Evolutionary conservation across 1,140 invertebrate species (phyloP).

Genomic region (Tetramorium simillimum): DNA sequence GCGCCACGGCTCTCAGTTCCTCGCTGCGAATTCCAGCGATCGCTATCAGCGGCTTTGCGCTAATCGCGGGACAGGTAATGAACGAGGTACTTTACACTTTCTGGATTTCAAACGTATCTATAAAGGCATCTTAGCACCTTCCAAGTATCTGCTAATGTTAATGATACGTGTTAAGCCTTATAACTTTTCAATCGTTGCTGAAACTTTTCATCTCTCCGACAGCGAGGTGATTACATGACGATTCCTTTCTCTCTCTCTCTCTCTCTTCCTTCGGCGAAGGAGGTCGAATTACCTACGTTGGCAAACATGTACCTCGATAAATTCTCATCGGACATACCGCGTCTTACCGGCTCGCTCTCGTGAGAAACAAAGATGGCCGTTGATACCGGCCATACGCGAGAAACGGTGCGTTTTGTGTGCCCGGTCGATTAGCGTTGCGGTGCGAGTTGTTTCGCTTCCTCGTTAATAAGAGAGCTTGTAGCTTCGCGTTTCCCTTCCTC

Average conservation of each 20-base stretch:
- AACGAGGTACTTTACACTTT: slow-evolving; percentile 1
- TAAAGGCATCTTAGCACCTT: background rate
- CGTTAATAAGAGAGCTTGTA: slow-evolving; percentile 83
- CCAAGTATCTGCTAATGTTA: slow-evolving; percentile 1
- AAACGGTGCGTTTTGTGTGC: slow-evolving; percentile 72
- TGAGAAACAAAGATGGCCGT: slow-evolving; percentile 79
- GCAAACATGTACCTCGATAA: slow-evolving; percentile 64
- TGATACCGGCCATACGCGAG: slow-evolving; percentile 64
- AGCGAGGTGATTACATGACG: slow-evolving; percentile 27
- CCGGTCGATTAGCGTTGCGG: slow-evolving; percentile 82
- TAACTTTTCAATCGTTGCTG: background rate
- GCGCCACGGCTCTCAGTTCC: background rate
- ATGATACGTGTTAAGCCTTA: slow-evolving; percentile 12
- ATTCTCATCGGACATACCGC: slow-evolving; percentile 67
- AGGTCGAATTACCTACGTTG: slow-evolving; percentile 47
- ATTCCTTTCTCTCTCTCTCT: slow-evolving; percentile 19
- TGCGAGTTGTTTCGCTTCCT: slow-evolving; percentile 86
- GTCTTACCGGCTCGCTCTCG: slow-evolving; percentile 31
- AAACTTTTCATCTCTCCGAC: slow-evolving; percentile 5
- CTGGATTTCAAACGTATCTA: slow-evolving; percentile 1
- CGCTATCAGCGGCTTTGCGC: background rate
- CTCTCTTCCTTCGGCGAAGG: slow-evolving; percentile 20
- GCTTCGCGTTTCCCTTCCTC: slow-evolving; percentile 45
- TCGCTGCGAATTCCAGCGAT: background rate
- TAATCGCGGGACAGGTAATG: slow-evolving; percentile 7